Evolutionary conservation across 2,888 invertebrate species (phyloP).

Genomic region (Idaea aversata): DNA sequence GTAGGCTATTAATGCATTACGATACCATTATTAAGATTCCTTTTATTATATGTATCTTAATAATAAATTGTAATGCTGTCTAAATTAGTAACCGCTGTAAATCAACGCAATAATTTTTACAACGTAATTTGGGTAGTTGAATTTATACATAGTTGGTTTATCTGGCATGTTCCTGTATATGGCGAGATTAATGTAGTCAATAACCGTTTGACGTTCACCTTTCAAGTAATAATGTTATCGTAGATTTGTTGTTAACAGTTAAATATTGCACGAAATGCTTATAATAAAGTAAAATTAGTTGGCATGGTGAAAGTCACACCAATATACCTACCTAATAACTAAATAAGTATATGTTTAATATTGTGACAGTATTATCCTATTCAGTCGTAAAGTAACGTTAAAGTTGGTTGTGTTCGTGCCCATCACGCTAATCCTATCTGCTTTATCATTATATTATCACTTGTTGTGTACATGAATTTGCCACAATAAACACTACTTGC

Average conservation of each 20-base stretch:
- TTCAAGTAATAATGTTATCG: constrained; percentile 24
- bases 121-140: constrained; percentile 60
- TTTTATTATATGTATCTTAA: constrained; percentile 40
- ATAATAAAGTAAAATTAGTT: constrained; percentile 30
- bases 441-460: constrained; percentile 22
- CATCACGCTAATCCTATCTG: constrained; percentile 23
- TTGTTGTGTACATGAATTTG: constrained; percentile 53
- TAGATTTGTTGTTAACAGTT: constrained; percentile 31
- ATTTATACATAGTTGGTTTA: constrained; percentile 51
- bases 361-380: constrained; percentile 10
- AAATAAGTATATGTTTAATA: constrained; percentile 9
- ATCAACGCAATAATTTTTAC: constrained; percentile 66
- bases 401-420: constrained; percentile 24
- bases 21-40: constrained; percentile 51
- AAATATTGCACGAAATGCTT: constrained; percentile 30
- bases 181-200: constrained; percentile 34
- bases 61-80: constrained; percentile 47
- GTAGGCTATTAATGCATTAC: constrained; percentile 47
- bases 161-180: constrained; percentile 68
- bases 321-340: constrained; percentile 10
- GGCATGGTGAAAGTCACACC: constrained; percentile 29
- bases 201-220: constrained; percentile 17
- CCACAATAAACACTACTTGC: constrained; percentile 63
- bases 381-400: constrained; percentile 15
- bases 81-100: constrained; percentile 55